Base-by-base conservation (phyloP, 2,113 vertebrate genomes). In the Phrynosoma platyrhinos region DNA sequence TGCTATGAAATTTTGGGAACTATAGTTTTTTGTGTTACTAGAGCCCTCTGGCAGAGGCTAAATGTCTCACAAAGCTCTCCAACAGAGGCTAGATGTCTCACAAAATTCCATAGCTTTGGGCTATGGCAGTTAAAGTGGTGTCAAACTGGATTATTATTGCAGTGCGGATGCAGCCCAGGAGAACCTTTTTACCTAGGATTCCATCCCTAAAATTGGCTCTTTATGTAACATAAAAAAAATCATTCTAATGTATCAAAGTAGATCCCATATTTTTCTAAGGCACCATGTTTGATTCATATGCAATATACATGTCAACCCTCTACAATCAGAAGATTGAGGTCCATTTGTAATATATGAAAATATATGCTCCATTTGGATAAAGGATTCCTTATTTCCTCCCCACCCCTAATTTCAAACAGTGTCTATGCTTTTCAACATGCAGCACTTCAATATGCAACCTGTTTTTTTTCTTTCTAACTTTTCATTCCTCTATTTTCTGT, bases 131-230 rank as follows among this genome's bases (percentile, higher is more conserved):
- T 47, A 47, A 47, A 6, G 47, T 47, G 47, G 47, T 47, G 47
- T 6, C 47, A 47, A 47, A 47, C 47, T 47, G 47, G 47, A 47
- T 47, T 47, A 47, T 47, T 47, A 4, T 47, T 47, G 47, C 7
- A 47, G 47, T 47, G 7, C 47, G 7, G 47, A 47, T 47, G 47
- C 47, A 47, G 5, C 47, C 47, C 7, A 83, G 83, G 86, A 86
- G 89, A 80, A 83, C 83, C 25, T 83, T 79, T n/a, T 79, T 91
- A 74, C 69, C 88, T 83, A n/a, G 82, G 85, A 87, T 79, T 79
- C 2, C 4, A 79, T n/a, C 87, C 91, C 92, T 90, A 92, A 85
- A 32, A 16, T 64, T 85, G 8, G 14, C 20, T 81, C 42, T 36
- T 77, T 68, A 78, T 40, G n/a, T 25, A 77, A 88, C 74, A 68